phyloP scores from a whole-genome alignment of 1,140 invertebrate genomes.

The Cotesia vestalis region DNA sequence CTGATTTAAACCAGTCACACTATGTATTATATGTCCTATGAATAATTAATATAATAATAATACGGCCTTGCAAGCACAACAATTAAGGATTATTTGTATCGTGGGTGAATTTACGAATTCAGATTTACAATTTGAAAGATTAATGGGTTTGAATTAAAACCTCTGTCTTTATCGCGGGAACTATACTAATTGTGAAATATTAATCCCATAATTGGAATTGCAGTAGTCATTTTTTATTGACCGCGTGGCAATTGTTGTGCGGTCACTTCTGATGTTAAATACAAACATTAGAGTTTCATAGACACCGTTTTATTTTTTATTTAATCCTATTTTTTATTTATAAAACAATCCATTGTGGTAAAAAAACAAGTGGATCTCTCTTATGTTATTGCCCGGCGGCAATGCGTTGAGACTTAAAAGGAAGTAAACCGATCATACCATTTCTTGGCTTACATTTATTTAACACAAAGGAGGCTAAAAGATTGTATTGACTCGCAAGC shows the following conservation, averaged over 20 bases:
- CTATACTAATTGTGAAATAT: conserved; percentile 6
- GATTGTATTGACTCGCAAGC: too few species aligned
- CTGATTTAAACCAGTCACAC: too few species aligned
- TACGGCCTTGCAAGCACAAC: conserved; percentile 34
- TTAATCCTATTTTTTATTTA: too few species aligned
- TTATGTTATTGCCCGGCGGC: too few species aligned
- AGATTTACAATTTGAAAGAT: neutral
- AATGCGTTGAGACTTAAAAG: too few species aligned
- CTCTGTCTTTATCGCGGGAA: conserved; percentile 26
- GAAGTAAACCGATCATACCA: too few species aligned
- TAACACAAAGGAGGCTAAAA: too few species aligned
- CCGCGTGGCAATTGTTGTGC: neutral
- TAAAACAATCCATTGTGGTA: too few species aligned
- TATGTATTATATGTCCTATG: too few species aligned
- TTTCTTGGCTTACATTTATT: too few species aligned
- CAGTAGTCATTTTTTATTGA: neutral
- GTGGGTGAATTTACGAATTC: conserved; percentile 9
- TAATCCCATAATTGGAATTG: neutral
- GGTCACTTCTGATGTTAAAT: neutral
- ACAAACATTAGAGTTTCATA: conserved; percentile 21
- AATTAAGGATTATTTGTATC: neutral
- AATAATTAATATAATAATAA: conserved; percentile 34
- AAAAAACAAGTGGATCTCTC: too few species aligned
- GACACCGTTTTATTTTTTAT: too few species aligned
- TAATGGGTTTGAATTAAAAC: conserved; percentile 6